These are phyloP conservation scores for Pipistrellus pygmaeus DNA, from an alignment of 2,797 vertebrate species.

Conservation along the genomic window DNA sequence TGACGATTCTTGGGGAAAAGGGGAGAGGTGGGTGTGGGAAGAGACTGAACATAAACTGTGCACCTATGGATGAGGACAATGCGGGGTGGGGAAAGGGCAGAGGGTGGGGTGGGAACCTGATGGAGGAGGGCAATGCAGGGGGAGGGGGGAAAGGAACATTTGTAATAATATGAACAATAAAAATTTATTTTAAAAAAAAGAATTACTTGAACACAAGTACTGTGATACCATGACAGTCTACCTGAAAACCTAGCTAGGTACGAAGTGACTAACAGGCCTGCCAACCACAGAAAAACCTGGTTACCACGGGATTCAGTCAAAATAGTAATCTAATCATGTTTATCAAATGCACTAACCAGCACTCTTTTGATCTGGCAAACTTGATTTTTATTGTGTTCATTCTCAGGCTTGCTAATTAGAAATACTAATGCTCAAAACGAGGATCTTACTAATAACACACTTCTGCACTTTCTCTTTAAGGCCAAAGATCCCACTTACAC, in stretches of 20 bases:
- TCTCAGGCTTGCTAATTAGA: conserved; percentile 72
- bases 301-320: not conserved
- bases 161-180: too few relatives aligned
- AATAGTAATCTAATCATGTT: not conserved
- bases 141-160: too few relatives aligned
- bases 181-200: not conserved
- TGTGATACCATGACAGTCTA: too few relatives aligned
- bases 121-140: too few relatives aligned
- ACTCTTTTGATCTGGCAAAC: not conserved
- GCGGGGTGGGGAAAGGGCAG: too few relatives aligned
- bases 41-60: too few relatives aligned
- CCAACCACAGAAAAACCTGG: not conserved
- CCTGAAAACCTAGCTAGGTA: not conserved
- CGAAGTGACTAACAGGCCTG: not conserved
- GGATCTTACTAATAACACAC: conserved; percentile 39
- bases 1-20: too few relatives aligned
- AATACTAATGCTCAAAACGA: conserved; percentile 64
- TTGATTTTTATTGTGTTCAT: conserved; percentile 51
- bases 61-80: too few relatives aligned
- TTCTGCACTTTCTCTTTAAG: conserved; percentile 61
- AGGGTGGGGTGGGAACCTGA: too few relatives aligned
- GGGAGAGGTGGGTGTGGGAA: too few relatives aligned
- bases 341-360: not conserved
- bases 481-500: conserved; percentile 75
- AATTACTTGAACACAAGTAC: not conserved